Conservation (phyloP, 2,888 invertebrate species). For the Salpingus planirostris region DNA sequence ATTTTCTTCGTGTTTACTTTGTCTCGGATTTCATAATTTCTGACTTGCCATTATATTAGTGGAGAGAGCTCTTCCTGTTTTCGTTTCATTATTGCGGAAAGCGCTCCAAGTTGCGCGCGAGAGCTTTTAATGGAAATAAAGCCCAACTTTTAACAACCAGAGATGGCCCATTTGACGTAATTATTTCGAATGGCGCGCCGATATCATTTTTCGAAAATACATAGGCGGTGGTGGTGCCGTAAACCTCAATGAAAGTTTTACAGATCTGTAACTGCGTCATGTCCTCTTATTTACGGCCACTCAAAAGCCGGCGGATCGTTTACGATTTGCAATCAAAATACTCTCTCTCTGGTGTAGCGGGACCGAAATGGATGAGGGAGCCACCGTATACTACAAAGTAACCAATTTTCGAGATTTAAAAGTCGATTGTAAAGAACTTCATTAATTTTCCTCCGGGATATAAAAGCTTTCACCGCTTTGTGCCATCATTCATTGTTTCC, state of each 20-base stretch:
- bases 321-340: too few species aligned
- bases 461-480: constrained; percentile 6
- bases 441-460: constrained; percentile 7
- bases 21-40: constrained; percentile 15
- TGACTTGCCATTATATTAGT: too few species aligned
- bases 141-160: constrained; percentile 12
- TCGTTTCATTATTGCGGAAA: constrained; percentile 13
- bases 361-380: too few species aligned
- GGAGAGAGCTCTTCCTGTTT: constrained; percentile 12
- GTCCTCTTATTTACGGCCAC: too few species aligned
- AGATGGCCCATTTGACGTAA: constrained; percentile 12
- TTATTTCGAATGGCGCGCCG: constrained; percentile 13
- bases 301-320: too few species aligned
- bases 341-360: too few species aligned
- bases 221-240: too few species aligned
- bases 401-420: constrained; percentile 5
- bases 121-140: constrained; percentile 13
- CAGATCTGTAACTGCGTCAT: too few species aligned
- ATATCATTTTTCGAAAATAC: too few species aligned
- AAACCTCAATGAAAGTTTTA: too few species aligned
- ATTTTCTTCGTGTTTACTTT: constrained; percentile 15
- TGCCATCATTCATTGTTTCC: constrained; percentile 5
- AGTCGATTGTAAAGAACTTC: constrained; percentile 5
- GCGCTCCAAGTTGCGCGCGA: constrained; percentile 8
- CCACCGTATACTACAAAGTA: too few species aligned